Base-by-base conservation (phyloP, 1,140 invertebrate species). In the Schlechtendalia chinensis region DNA sequence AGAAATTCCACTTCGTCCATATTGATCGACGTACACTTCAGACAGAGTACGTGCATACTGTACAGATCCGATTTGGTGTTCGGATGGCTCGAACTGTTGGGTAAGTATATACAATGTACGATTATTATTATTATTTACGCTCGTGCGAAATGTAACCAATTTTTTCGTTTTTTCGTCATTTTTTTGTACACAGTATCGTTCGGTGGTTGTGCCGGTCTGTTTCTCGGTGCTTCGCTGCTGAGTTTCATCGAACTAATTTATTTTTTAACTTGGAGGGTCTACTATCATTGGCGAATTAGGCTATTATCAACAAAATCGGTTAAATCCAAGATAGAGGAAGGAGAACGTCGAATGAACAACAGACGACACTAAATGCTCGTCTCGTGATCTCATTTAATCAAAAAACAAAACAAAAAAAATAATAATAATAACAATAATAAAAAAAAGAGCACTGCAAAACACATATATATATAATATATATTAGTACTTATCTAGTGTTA, bases 191-290 rank as follows among this genome's bases (percentile, higher is more conserved):
- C 67, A 83, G 83, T 83, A 5, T 81, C 82, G 5, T 83, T 83
- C 81, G 83, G 82, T 0, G 83, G 83, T 3, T 92, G 93, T 79
- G 91, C 91, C 11, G 91, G 92, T 12, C 86, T 93, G 3, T 93
- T 93, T 85, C 85, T 93, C 0, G 92, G 92, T 0, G 93, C 92
- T 84, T 92, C 91, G 22, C 84, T 93, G 39, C 84, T 93, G 1
- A 91, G 90, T 0, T 91, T 90, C 1, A 89, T 93, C 0, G 92
- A 93, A 85, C 86, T 93, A 11, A 85, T 92, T 54, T 85, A 85
- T 79, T 84, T 83, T 63, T 71, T 83, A 14, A 85, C 84, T 14
- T 82, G 84, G 45, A 72, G 84, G 61, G 71, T 83, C 14, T 83
- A 82, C 82, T 80, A 80, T 29, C 72, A 81, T 67, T 81, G 65